These are phyloP conservation scores for Sebastes miniatus DNA, from an alignment of 2,797 vertebrate genomes.

Conservation along the genomic window DNA sequence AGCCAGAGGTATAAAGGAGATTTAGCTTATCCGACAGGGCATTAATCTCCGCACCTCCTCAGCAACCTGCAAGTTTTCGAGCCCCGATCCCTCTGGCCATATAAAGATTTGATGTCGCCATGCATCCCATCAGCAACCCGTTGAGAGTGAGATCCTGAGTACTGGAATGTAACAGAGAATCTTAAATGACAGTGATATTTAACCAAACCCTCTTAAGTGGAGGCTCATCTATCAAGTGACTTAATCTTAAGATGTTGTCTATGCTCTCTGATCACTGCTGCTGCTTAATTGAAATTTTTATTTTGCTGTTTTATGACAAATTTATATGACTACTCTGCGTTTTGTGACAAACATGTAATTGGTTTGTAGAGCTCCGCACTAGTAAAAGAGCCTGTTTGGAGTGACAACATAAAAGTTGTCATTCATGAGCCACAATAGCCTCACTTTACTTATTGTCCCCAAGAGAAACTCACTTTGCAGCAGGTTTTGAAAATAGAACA, in stretches of 20 bases:
- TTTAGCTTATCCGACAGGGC: conserved; percentile 65
- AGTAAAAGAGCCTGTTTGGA: not conserved
- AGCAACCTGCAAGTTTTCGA: conserved; percentile 33
- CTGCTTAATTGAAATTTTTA: not conserved
- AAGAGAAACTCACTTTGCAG: not conserved
- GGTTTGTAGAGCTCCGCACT: not conserved
- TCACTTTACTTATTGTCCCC: not conserved
- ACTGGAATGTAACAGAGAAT: conserved; percentile 7
- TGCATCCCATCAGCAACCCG: conserved; percentile 36
- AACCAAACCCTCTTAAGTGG: not conserved
- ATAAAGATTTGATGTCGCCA: conserved; percentile 47
- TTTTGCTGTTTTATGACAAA: not conserved
- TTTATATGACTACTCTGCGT: not conserved
- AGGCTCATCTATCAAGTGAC: not conserved
- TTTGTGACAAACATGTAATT: not conserved
- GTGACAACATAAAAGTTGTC: not conserved
- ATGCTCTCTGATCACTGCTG: not conserved
- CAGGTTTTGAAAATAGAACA: not conserved
- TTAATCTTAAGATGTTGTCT: not conserved
- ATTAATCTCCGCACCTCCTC: conserved; percentile 71
- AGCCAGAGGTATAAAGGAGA: conserved; percentile 74
- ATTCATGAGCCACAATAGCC: not conserved
- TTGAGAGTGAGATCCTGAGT: conserved; percentile 19
- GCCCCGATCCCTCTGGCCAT: conserved; percentile 35
- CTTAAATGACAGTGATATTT: conserved; percentile 1